Evolutionary conservation across 2,888 invertebrate genomes (phyloP).

Genomic region (Iselma pallidipennis): DNA sequence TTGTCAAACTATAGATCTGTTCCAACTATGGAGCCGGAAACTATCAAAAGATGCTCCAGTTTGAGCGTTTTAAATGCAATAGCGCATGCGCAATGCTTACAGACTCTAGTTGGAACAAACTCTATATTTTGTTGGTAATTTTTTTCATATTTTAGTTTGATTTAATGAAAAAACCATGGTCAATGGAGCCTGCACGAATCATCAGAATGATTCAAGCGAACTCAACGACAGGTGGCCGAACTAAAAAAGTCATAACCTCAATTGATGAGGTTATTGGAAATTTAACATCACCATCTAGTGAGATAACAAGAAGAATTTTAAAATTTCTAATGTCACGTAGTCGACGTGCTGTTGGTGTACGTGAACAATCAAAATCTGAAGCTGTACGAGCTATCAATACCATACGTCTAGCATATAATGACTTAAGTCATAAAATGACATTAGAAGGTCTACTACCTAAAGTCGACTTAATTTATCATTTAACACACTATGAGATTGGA

Average conservation of each 20-base stretch:
- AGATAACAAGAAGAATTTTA: constrained; percentile 61
- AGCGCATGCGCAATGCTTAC: too few species aligned
- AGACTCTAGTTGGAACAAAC: too few species aligned
- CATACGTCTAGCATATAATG: constrained; percentile 62
- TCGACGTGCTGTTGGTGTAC: constrained; percentile 63
- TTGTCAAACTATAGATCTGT: too few species aligned
- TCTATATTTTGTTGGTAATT: constrained; percentile 4
- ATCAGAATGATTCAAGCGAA: constrained; percentile 66
- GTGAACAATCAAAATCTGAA: constrained; percentile 71
- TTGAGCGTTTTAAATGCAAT: too few species aligned
- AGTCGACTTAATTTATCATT: constrained; percentile 67
- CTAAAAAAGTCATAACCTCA: constrained; percentile 37
- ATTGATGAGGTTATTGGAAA: constrained; percentile 58
- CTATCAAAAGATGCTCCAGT: too few species aligned
- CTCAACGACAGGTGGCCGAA: constrained; percentile 36
- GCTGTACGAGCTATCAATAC: constrained; percentile 61
- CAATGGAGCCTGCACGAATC: constrained; percentile 63
- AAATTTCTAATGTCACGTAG: constrained; percentile 65
- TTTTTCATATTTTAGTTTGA: constrained; percentile 63
- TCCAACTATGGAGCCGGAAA: too few species aligned
- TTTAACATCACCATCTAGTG: constrained; percentile 59
- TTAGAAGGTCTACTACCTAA: constrained; percentile 67
- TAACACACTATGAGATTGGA: constrained; percentile 69
- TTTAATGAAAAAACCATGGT: constrained; percentile 68
- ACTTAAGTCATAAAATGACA: constrained; percentile 63